Percentiles rank a stretch among this genome's conserved stretches.
These are phyloP conservation scores for Hypocryptadius cinnamomeus DNA, from an alignment of 2,113 vertebrate genomes.

Conservation along the genomic window DNA sequence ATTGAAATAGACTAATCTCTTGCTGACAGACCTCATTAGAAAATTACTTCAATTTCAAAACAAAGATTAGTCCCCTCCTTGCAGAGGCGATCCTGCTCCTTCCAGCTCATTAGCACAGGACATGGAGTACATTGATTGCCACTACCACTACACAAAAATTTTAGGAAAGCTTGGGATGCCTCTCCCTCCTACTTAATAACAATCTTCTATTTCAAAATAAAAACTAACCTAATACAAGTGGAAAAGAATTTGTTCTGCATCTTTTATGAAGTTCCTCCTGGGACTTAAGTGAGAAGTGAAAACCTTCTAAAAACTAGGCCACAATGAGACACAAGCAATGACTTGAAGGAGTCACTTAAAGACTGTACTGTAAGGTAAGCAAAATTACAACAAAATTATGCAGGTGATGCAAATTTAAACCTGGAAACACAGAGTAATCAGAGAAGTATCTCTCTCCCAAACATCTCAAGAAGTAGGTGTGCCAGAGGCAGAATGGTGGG, in stretches of 20 bases:
- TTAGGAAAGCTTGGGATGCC: not conserved
- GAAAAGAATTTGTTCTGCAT: not conserved
- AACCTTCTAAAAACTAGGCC: not conserved
- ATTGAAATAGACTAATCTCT: not conserved
- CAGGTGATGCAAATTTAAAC: not conserved
- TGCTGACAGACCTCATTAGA: not conserved
- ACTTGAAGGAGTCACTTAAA: not conserved
- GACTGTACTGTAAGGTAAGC: not conserved
- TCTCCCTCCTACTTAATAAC: not conserved
- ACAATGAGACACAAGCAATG: not conserved
- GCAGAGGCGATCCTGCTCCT: not conserved
- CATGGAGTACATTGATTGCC: rapidly evolving
- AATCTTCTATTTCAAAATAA: not conserved
- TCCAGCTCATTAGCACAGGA: not conserved
- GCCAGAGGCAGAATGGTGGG: not conserved
- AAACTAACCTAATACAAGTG: not conserved
- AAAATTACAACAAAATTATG: not conserved
- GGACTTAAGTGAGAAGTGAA: not conserved
- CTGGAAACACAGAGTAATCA: not conserved
- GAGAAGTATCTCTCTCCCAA: not conserved
- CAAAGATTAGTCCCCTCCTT: not conserved
- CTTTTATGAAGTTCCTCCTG: not conserved
- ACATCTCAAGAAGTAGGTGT: not conserved
- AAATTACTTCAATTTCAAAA: not conserved
- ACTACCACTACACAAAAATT: not conserved